These are phyloP conservation scores for Rhimphoctona megacephalus DNA, from an alignment of 2,888 invertebrate species.

Conservation along the genomic window DNA sequence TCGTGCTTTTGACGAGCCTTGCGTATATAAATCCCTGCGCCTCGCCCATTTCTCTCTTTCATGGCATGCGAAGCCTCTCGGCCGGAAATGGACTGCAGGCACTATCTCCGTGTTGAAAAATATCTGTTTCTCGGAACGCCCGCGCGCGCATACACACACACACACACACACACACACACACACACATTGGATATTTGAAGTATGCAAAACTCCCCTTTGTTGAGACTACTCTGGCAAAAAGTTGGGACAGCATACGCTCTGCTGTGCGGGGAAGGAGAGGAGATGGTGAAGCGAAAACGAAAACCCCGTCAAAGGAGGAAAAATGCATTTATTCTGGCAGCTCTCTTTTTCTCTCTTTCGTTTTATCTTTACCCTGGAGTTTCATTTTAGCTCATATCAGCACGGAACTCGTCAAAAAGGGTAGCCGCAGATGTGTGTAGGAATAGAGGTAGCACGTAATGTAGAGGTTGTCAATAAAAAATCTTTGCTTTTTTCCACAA, in stretches of 20 bases:
- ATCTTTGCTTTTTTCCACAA: background rate
- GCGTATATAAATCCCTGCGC: slow-evolving; percentile 58
- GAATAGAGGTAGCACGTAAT: background rate
- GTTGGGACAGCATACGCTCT: slow-evolving; percentile 54
- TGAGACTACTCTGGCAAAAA: slow-evolving; percentile 65
- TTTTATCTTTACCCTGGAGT: slow-evolving; percentile 43
- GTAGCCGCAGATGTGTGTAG: slow-evolving; percentile 20
- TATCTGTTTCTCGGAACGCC: slow-evolving; percentile 64
- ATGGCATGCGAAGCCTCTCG: slow-evolving; percentile 57
- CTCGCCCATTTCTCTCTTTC: slow-evolving; percentile 62
- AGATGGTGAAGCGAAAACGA: slow-evolving; percentile 58
- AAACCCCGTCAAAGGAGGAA: slow-evolving; percentile 72
- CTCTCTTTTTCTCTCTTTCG: slow-evolving; percentile 49
- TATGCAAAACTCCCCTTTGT: slow-evolving; percentile 66
- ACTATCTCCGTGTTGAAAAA: slow-evolving; percentile 62
- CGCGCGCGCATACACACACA: slow-evolving; percentile 1
- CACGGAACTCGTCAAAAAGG: slow-evolving; percentile 24
- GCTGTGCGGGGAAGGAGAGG: slow-evolving; percentile 27
- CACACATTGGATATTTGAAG: slow-evolving; percentile 32
- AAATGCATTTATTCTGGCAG: slow-evolving; percentile 74
- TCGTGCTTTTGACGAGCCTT: slow-evolving; percentile 62
- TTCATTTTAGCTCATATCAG: slow-evolving; percentile 45
- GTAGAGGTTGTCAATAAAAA: slow-evolving; percentile 55
- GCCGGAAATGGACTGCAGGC: slow-evolving; percentile 66
- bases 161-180: background rate